Conservation (phyloP, 2,888 invertebrate genomes). For the Morpho achilles region DNA sequence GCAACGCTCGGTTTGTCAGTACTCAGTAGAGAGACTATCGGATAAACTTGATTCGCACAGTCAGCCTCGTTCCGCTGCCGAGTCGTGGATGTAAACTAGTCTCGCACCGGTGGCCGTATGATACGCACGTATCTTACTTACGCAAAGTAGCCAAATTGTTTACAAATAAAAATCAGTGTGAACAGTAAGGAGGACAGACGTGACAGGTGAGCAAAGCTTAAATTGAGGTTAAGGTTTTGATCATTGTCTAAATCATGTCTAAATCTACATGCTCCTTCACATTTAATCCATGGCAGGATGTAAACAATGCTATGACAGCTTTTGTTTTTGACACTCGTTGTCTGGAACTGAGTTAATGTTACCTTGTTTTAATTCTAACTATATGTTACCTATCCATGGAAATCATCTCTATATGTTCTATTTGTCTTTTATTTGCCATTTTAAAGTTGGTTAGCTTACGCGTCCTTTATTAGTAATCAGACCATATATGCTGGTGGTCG, state of each 20-base stretch:
- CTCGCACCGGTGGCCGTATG: constrained; percentile 46
- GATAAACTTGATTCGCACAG: constrained; percentile 60
- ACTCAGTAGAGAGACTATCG: constrained; percentile 33
- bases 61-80: constrained; percentile 28
- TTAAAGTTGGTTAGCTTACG: too few species aligned
- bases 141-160: constrained; percentile 46
- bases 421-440: too few species aligned
- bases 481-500: too few species aligned
- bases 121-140: constrained; percentile 44
- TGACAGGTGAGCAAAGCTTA: constrained; percentile 60
- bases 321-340: constrained; percentile 40
- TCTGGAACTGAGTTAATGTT: constrained; percentile 30
- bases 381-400: too few species aligned
- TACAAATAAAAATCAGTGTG: constrained; percentile 61
- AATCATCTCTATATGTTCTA: too few species aligned
- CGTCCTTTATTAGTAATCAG: too few species aligned
- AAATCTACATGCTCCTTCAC: constrained; percentile 2
- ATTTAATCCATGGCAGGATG: constrained; percentile 22
- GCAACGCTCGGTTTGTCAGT: constrained; percentile 30
- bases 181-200: constrained; percentile 55
- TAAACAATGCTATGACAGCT: constrained; percentile 51
- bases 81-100: constrained; percentile 40
- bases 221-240: constrained; percentile 54
- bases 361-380: constrained; percentile 24
- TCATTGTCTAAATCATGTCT: constrained; percentile 18